These are phyloP conservation scores for Lydus trimaculatus DNA, from an alignment of 2,888 invertebrate genomes.

Conservation along the genomic window DNA sequence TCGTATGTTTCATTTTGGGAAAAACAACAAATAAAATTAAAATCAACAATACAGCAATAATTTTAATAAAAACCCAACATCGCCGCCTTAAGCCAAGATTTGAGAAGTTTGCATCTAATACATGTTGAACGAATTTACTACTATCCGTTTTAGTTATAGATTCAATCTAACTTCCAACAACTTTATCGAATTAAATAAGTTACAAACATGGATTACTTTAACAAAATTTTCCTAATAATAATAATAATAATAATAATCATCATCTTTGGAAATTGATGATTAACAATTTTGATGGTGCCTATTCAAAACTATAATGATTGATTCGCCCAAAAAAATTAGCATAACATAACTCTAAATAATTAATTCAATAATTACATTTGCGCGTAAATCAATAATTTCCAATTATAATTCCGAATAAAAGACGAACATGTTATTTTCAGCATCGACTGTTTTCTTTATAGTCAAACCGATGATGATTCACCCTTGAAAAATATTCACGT, in stretches of 20 bases:
- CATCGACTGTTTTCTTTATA: background rate
- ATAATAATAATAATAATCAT: too few relatives aligned
- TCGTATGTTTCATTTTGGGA: too few relatives aligned
- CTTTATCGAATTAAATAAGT: slow-evolving; percentile 34
- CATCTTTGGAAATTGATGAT: background rate
- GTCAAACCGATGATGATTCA: slow-evolving; percentile 2
- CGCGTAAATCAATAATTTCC: background rate
- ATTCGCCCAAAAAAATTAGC: background rate
- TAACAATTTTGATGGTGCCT: background rate
- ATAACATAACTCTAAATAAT: too few relatives aligned
- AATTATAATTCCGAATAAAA: slow-evolving; percentile 1
- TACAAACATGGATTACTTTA: slow-evolving; percentile 30
- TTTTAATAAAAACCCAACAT: slow-evolving; percentile 15
- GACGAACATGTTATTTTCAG: background rate
- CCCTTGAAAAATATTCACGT: background rate
- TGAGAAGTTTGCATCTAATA: slow-evolving; percentile 34
- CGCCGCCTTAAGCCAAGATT: slow-evolving; percentile 25
- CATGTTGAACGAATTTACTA: slow-evolving; percentile 39
- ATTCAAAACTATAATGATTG: background rate
- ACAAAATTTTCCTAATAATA: slow-evolving; percentile 24
- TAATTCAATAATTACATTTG: background rate
- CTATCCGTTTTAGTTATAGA: slow-evolving; percentile 41
- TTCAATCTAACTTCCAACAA: slow-evolving; percentile 38
- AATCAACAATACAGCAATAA: background rate
- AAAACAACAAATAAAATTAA: background rate